Evolutionary conservation across 30 jellyfish, hydroid and myxozoan genomes (phyloP).

Genomic region (Turritopsis dohrnii): DNA sequence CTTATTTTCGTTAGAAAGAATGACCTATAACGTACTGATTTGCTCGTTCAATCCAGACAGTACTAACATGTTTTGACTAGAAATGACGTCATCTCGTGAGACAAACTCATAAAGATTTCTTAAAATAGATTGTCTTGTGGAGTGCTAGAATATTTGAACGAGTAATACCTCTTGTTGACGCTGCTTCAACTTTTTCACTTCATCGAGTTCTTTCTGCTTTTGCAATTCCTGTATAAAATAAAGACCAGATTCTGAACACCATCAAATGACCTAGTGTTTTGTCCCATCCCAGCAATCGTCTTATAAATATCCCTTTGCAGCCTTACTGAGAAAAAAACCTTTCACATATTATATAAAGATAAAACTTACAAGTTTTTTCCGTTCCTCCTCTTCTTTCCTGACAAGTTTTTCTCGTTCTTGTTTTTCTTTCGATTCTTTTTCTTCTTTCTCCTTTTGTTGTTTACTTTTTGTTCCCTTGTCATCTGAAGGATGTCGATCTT

Average conservation of each 20-base stretch:
- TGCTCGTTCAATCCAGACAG: too few species aligned
- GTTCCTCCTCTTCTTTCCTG: constrained; percentile 48
- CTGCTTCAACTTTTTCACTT: constrained; percentile 18
- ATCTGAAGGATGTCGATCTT: constrained; percentile 10
- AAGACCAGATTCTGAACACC: not conserved
- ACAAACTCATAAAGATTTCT: not conserved
- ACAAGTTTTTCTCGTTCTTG: constrained; percentile 33
- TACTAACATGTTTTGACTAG: too few species aligned
- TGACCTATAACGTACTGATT: too few species aligned
- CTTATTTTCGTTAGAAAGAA: too few species aligned
- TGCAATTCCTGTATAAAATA: constrained; percentile 2
- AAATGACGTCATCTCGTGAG: too few species aligned
- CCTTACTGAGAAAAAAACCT: not conserved
- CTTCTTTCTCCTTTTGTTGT: constrained; percentile 36
- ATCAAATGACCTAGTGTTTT: too few species aligned
- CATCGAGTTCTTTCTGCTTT: constrained; percentile 42
- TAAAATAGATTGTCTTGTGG: not conserved
- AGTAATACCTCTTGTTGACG: constrained; percentile 39
- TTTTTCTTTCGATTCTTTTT: constrained; percentile 28
- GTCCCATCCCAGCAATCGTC: too few species aligned
- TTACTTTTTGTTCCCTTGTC: constrained; percentile 11
- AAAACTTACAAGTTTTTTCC: constrained; percentile 29
- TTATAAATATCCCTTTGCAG: not conserved
- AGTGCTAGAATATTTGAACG: too few species aligned
- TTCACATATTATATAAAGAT: not conserved